Evolutionary conservation across 2,888 invertebrate genomes (phyloP), one percentile per base, ranked within the genome.

Genomic region (Schizotus pectinicornis): DNA sequence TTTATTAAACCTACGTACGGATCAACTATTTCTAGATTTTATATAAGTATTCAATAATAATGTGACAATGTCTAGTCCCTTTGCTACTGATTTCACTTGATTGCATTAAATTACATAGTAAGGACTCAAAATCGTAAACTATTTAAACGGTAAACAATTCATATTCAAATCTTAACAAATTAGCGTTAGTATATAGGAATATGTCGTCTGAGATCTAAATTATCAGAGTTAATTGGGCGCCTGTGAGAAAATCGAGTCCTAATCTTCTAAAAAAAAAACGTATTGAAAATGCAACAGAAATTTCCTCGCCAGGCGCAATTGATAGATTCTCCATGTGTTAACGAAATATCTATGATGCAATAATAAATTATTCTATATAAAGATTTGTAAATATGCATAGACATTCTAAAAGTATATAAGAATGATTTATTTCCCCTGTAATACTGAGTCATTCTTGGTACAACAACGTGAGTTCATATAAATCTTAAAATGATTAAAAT

Each of bases 1-100:
- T 71, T 75, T 75, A 73, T 74, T 78, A 78, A 77, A 77, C 68
- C 78, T 79, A 79, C 75, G 63, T 76, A 78, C 73, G 76, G 75
- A 69, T 78, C 76, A 77, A 77, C 78, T 79, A 79, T 79, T 69
- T 70, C 76, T 78, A 77, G 74, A 77, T 74, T 76, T 77, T 76
- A 75, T 77, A 74, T 76, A n/a, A n/a, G n/a, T n/a, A 74, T 76
- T 77, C 72, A 73, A 74, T 77, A 76, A 75, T 77, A 78, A 77
- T 77, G 74, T 77, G 77, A 77, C 75, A 73, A 74, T 76, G 62
- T 67, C 72, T 74, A 72, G 68, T 67, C 70, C 70, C 69, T 71
- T 67, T 38, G 64, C 75, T 76, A 76, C 72, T 74, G 70, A 73
- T 74, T 71, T 70, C 66, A 72, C 68, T 71, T 77, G 77, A 77